These are phyloP conservation scores for Corythornis leucogaster DNA, from an alignment of 2,797 vertebrate species.

Conservation along the genomic window DNA sequence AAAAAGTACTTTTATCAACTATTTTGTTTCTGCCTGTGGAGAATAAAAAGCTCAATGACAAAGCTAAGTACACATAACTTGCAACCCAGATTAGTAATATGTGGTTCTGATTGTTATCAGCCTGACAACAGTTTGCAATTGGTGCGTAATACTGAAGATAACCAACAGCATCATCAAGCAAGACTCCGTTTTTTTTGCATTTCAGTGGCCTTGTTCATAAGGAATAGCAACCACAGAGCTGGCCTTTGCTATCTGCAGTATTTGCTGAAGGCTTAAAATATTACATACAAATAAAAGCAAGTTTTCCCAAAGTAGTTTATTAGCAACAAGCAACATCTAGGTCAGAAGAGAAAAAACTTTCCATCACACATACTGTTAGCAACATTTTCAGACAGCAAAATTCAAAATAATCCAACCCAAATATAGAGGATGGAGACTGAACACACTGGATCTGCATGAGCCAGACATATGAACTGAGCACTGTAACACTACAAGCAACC, in stretches of 20 bases:
- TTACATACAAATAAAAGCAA: not conserved
- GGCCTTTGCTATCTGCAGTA: not conserved
- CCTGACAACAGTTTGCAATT: not conserved
- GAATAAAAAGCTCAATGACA: not conserved
- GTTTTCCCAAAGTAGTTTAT: not conserved
- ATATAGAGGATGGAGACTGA: not conserved
- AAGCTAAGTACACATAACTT: not conserved
- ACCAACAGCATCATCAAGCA: not conserved
- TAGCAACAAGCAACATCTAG: not conserved
- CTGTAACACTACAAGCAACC: not conserved
- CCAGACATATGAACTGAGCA: not conserved
- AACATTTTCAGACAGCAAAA: not conserved
- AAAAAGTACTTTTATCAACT: not conserved
- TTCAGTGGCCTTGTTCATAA: not conserved
- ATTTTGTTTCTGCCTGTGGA: not conserved
- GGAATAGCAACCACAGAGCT: not conserved
- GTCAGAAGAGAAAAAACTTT: not conserved
- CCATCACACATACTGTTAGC: not conserved
- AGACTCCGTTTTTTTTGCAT: not conserved
- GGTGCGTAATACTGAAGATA: not conserved
- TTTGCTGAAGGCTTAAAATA: not conserved
- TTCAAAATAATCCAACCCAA: not conserved
- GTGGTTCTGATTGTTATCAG: not conserved
- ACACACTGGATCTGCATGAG: not conserved
- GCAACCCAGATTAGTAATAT: not conserved